phyloP scores from a whole-genome alignment of 2,113 vertebrate genomes.

The Notarius quadriscutis region DNA sequence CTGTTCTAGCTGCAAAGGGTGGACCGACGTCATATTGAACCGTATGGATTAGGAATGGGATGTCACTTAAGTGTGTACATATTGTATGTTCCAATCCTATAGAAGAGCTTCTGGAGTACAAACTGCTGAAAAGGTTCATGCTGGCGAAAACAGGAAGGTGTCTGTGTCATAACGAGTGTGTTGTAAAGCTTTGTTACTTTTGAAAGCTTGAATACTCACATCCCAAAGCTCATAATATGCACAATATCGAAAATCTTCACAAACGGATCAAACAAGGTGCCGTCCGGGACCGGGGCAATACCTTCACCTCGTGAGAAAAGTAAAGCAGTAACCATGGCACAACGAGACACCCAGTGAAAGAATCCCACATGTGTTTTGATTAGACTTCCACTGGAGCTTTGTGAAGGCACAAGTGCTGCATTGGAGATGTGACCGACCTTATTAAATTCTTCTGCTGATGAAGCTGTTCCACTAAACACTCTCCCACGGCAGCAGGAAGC shows the following conservation, averaged over 20 bases:
- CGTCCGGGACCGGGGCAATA: not conserved
- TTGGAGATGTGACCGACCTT: slow-evolving; percentile 27
- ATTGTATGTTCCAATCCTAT: too few relatives aligned
- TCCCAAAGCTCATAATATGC: not conserved
- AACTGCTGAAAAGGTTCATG: too few relatives aligned
- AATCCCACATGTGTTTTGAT: slow-evolving; percentile 41
- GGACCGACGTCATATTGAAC: too few relatives aligned
- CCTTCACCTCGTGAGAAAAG: slow-evolving; percentile 59
- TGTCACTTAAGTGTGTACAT: too few relatives aligned
- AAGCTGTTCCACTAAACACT: slow-evolving; percentile 13
- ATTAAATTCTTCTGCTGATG: slow-evolving; percentile 36
- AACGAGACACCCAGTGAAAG: slow-evolving; percentile 33
- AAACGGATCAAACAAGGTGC: not conserved
- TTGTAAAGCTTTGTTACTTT: not conserved
- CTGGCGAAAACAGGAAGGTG: too few relatives aligned
- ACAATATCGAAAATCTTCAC: not conserved
- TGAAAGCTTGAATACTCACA: not conserved
- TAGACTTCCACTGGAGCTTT: not conserved
- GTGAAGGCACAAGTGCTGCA: not conserved
- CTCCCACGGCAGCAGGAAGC: not conserved
- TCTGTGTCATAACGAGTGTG: too few relatives aligned
- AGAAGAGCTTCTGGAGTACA: too few relatives aligned
- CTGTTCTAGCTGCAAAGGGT: too few relatives aligned
- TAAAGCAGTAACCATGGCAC: slow-evolving; percentile 65
- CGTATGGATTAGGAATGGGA: too few relatives aligned